Conservation (phyloP, 2,113 vertebrate genomes). For the Mormoops blainvillei region DNA sequence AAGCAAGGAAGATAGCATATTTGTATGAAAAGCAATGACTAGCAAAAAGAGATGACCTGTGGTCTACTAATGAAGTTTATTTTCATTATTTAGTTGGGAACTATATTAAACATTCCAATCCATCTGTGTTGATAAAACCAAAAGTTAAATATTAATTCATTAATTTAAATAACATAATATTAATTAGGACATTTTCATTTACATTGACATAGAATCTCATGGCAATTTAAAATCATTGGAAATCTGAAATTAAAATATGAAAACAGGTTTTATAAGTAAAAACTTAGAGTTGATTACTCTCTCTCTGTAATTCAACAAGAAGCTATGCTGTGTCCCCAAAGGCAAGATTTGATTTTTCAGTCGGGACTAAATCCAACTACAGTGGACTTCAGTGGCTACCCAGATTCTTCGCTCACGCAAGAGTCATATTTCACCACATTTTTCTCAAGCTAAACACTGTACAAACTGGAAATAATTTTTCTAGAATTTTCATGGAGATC, state of each 20-base stretch:
- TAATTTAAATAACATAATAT: background rate
- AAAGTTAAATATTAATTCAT: slow-evolving; percentile 12
- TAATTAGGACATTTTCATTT: background rate
- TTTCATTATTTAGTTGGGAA: background rate
- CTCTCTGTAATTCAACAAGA: background rate
- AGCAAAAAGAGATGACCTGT: background rate
- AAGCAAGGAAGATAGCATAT: background rate
- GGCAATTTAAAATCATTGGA: background rate
- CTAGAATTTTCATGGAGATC: background rate
- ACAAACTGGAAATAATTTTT: slow-evolving; percentile 39
- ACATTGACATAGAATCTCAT: background rate
- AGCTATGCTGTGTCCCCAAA: background rate
- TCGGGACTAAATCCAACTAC: background rate
- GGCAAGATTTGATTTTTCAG: background rate
- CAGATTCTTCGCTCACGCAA: background rate
- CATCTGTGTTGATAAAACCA: background rate
- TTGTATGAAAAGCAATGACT: background rate
- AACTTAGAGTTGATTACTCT: background rate
- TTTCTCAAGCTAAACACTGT: background rate
- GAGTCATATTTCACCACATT: background rate
- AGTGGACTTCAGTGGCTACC: background rate
- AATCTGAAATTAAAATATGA: slow-evolving; percentile 7
- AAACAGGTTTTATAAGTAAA: slow-evolving; percentile 26
- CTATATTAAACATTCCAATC: background rate
- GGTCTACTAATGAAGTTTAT: background rate